Evolutionary conservation across 2,888 invertebrate species (phyloP), one percentile per base, ranked within the genome.

Genomic region (Ischnura elegans): DNA sequence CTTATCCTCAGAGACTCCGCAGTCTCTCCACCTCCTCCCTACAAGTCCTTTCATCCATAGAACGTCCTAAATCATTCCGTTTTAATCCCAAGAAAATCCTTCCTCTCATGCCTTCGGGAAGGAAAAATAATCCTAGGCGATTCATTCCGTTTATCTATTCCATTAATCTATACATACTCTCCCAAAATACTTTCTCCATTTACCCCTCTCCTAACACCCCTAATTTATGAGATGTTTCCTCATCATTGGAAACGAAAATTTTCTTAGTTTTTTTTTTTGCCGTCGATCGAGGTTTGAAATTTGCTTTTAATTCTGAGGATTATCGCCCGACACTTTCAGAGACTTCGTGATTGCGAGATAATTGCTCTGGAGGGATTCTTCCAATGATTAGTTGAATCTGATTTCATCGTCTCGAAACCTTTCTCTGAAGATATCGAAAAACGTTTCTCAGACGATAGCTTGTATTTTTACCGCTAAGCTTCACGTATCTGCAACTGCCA

Each of bases 61-160:
- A 76, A 76, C n/a, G 13, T 29, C 36, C 76, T 42, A 55, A 90
- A 90, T 42, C 90, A 90, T 90, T 43, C 90, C 61, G 76, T 90
- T 61, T 90, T 90, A 90, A 90, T 90, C 90, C 90, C 19, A 21
- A 76, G 42, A 55, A 87, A 55, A 86, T 46, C 86, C 86, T 46
- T 76, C 76, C 76, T 46, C 46, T 86, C 43, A 46, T 43, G 25
- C 16, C 45, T 86, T 45, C 61, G 16, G 43, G 90, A 55, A n/a
- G 36, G 36, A 76, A 76, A 76, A 76, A 76, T 36, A 29, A 10
- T 76, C 36, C 76, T 76, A 10, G 8, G 36, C 29, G 29, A 76
- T 36, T 76, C 76, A 76, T 76, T 76, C 36, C 76, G 76, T 13
- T 76, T 76, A 76, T 76, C 76, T 76, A 36, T 76, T 29, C 76